Evolutionary conservation across 2,888 invertebrate species (phyloP).

Genomic region (Subacronicta megacephala): DNA sequence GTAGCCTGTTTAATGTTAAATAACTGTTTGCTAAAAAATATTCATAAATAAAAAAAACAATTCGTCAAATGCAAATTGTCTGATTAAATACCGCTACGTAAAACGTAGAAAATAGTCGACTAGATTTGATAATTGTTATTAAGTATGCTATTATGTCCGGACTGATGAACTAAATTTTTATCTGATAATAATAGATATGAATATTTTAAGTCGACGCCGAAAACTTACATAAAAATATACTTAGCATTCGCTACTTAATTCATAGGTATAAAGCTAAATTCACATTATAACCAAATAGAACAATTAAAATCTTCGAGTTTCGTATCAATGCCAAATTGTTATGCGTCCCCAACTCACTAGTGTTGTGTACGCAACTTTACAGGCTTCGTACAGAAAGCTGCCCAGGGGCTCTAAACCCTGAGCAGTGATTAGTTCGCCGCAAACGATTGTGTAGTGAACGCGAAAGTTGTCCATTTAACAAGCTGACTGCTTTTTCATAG

Average conservation of each 20-base stretch:
- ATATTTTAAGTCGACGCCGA: too few species aligned
- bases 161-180: constrained; percentile 43
- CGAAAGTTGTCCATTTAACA: constrained; percentile 77
- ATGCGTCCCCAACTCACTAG: not conserved
- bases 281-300: not conserved
- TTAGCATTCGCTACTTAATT: not conserved
- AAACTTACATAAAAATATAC: constrained; percentile 34
- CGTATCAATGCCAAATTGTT: not conserved
- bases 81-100: constrained; percentile 29
- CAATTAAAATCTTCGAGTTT: not conserved
- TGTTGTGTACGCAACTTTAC: constrained; percentile 29
- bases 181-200: too few species aligned
- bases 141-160: constrained; percentile 47
- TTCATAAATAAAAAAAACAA: not conserved
- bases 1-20: too few species aligned
- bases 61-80: constrained; percentile 14
- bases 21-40: too few species aligned
- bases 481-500: constrained; percentile 75
- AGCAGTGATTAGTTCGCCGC: constrained; percentile 45
- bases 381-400: constrained; percentile 49
- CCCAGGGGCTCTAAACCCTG: constrained; percentile 54
- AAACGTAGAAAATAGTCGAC: constrained; percentile 36
- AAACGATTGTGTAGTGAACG: constrained; percentile 71
- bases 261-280: constrained; percentile 9
- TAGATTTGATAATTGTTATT: constrained; percentile 35